phyloP scores from a whole-genome alignment of 1,140 invertebrate genomes.

The Eubasilissa regina region DNA sequence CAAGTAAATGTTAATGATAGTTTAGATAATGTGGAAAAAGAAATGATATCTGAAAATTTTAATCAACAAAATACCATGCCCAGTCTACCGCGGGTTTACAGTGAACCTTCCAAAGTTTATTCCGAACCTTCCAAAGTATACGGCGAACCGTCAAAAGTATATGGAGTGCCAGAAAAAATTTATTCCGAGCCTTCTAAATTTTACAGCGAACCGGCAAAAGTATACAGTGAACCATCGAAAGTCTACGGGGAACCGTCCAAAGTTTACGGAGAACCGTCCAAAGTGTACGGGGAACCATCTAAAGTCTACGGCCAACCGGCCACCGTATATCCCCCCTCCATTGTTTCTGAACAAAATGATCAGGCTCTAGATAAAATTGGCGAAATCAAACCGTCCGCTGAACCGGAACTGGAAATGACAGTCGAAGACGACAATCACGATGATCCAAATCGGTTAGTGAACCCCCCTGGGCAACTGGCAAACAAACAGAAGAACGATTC shows the following conservation, averaged over 20 bases:
- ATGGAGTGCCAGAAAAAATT: conserved; percentile 76
- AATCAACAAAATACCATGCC: conserved; percentile 6
- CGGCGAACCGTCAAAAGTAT: conserved; percentile 74
- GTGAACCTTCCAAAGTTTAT: conserved; percentile 68
- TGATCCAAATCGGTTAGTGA: conserved; percentile 60
- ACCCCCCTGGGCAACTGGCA: conserved; percentile 25
- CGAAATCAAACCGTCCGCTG: conserved; percentile 64
- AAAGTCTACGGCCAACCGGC: conserved; percentile 69
- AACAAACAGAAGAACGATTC: conserved; percentile 62
- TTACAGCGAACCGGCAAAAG: conserved; percentile 77
- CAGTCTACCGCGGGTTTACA: conserved; percentile 56
- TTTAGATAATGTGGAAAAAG: conserved; percentile 42
- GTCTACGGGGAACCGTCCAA: conserved; percentile 77
- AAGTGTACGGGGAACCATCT: conserved; percentile 72
- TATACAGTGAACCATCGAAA: conserved; percentile 77
- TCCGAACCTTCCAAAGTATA: conserved; percentile 72
- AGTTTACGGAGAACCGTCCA: conserved; percentile 69
- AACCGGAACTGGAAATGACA: conserved; percentile 63
- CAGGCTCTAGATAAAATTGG: conserved; percentile 19
- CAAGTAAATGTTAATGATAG: conserved; percentile 21
- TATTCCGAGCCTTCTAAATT: conserved; percentile 79
- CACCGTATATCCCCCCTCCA: conserved; percentile 66
- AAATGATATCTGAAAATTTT: conserved; percentile 35
- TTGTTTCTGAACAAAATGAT: conserved; percentile 45
- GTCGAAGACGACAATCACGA: conserved; percentile 46